phyloP scores from a whole-genome alignment of 2,888 invertebrate genomes.

The Ashinkailepas kermadecensis region DNA sequence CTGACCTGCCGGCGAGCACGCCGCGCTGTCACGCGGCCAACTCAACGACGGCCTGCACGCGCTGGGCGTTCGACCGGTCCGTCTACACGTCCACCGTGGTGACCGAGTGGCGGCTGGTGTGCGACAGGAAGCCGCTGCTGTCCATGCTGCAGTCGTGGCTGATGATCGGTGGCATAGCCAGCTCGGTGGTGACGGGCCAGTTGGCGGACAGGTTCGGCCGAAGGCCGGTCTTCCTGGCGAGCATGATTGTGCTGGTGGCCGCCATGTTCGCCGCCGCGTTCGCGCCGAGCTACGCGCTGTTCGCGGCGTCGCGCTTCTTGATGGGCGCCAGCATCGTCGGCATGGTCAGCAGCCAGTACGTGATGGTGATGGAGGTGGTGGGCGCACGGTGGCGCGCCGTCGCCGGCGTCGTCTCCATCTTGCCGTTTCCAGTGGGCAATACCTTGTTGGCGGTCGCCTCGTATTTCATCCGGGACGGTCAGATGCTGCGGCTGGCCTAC shows the following conservation, averaged over 20 bases:
- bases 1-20: neutral
- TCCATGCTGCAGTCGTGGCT: conserved; percentile 30
- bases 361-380: conserved; percentile 50
- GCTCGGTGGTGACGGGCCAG: conserved; percentile 32
- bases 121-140: conserved; percentile 28
- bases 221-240: conserved; percentile 32
- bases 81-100: conserved; percentile 29
- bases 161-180: conserved; percentile 33
- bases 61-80: conserved; percentile 28
- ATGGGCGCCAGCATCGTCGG: conserved; percentile 27
- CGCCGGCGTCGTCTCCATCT: conserved; percentile 57
- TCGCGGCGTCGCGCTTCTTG: conserved; percentile 33
- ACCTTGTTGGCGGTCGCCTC: conserved; percentile 55
- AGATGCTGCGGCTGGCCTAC: conserved; percentile 57
- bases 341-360: conserved; percentile 28
- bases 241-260: conserved; percentile 31
- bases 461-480: conserved; percentile 59
- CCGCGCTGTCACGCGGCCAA: neutral
- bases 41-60: conserved; percentile 21
- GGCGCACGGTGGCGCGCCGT: conserved; percentile 53
- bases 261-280: conserved; percentile 32
- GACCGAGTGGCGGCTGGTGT: conserved; percentile 33
- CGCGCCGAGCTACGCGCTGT: conserved; percentile 31
- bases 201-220: conserved; percentile 34
- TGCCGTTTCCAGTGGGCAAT: conserved; percentile 63